Evolutionary conservation across 2,797 vertebrate genomes (phyloP), one percentile per base, ranked within the genome.

Genomic region (Etheostoma nigrum): DNA sequence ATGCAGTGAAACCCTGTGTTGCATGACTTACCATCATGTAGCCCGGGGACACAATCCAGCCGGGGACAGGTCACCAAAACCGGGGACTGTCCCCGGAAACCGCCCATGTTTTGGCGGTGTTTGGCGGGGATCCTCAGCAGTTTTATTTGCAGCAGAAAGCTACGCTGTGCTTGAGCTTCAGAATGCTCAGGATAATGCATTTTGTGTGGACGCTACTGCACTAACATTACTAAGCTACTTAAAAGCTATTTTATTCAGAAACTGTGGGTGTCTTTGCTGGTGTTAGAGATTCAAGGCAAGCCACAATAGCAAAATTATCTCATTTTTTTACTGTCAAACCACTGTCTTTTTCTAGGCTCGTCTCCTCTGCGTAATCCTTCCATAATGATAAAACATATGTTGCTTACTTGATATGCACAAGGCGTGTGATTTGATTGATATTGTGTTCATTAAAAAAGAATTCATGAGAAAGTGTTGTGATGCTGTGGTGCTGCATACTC

Each of bases 401-500:
- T 13, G 2, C 40, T 19, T n/a, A 33, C 21, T 60, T 65, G 60
- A 65, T 64, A 72, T 74, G 58, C 42, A 67, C 60, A 14, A 21
- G 18, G 12, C 21, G 8, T 23, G 11, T 71, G 62, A 36, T 63
- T 72, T 76, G 36, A 58, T 66, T 74, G 54, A 19, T 30, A 49
- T 13, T 51, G 66, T 65, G 18, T 63, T 67, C 18, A 55, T 72
- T 66, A 68, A 68, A 77, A 66, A 47, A n/a, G 0, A 60, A 61
- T 64, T 82, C 15, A 25, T 49, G 1, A 49, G 21, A 42, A 40
- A 30, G 44, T 55, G 67, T 64, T 30, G 30, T 5, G 30, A 30
- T 30, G 13, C 47, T n/a, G 21, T 67, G 57, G 7, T 25, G 45
- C 57, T 63, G 61, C 47, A 14, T 51, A 57, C 11, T 59, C 33